Evolutionary conservation across 1,140 invertebrate genomes (phyloP).

Genomic region (Diachasmimorpha longicaudata): DNA sequence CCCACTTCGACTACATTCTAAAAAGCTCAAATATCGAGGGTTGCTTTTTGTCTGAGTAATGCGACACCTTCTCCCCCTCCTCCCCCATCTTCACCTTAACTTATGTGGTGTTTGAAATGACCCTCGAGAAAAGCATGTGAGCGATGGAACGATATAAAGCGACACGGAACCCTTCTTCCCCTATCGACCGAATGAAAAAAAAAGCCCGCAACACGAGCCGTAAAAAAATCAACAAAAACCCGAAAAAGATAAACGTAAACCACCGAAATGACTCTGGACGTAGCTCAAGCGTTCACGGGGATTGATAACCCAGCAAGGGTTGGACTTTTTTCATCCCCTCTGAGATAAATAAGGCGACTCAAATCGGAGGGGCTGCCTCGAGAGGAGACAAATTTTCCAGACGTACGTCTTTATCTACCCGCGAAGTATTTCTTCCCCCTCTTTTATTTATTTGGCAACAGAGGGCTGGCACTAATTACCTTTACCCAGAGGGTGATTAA

Average conservation of each 20-base stretch:
- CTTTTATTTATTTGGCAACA: neutral
- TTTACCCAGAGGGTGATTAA: neutral
- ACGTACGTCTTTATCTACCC: constrained; percentile 9
- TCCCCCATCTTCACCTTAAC: neutral
- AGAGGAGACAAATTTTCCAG: constrained; percentile 5
- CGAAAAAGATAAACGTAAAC: constrained; percentile 1
- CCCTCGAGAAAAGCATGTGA: constrained; percentile 4
- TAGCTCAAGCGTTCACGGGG: constrained; percentile 16
- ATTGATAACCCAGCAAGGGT: constrained; percentile 20
- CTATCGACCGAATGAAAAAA: neutral
- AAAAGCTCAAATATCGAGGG: neutral
- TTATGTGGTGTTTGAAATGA: constrained; percentile 1
- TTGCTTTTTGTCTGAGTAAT: neutral
- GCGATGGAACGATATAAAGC: neutral
- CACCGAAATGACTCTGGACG: constrained; percentile 9
- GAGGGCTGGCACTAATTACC: neutral
- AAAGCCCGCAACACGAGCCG: neutral
- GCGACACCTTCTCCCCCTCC: neutral
- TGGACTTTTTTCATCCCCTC: constrained; percentile 7
- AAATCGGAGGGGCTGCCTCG: neutral
- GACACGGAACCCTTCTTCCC: neutral
- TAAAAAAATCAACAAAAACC: neutral
- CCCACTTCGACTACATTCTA: too few species aligned
- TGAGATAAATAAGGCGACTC: constrained; percentile 14
- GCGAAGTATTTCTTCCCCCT: neutral